Evolutionary conservation across 2,888 invertebrate genomes (phyloP), one percentile per base, ranked within the genome.

Genomic region (Plagodis dolabraria): DNA sequence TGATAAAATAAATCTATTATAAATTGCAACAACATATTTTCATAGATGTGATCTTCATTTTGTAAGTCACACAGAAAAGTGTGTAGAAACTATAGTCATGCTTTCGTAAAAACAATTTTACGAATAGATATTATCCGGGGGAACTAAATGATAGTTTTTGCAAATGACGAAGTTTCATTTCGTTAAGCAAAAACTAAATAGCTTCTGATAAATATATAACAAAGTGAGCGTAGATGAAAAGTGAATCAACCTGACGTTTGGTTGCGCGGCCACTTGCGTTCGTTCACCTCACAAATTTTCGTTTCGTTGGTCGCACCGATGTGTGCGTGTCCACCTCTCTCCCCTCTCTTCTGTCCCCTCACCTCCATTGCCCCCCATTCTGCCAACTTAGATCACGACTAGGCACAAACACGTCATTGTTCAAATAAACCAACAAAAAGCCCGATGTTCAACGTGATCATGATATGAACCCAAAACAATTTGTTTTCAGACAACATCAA

Each of bases 221-320:
- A 77, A 77, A 86, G 86, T 83, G 82, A 83, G 74, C 79, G 88
- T 83, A 82, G 87, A 91, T 90, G 91, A 92, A 92, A 92, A 92
- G 92, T 92, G 92, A 92, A 91, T 91, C 92, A 92, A 89, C 86
- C 85, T 89, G 89, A 85, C 82, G 85, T 85, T 87, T 85, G 76
- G 82, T 82, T 80, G 85, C 79, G 88, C 90, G 92, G 92, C 89
- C 88, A 89, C 85, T 86, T 73, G 82, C 85, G 93, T 87, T 86
- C 91, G 82, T 89, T 89, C 86, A 92, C 89, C 92, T 87, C 85
- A 87, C 92, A 87, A 92, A 93, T 93, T 92, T 92, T 92, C 87
- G 90, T 92, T 91, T 91, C 90, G 88, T 92, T 90, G 85, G 88
- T 81, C 82, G 77, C 80, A 75, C 79, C 75, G 82, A 76, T 71